Evolutionary conservation across 2,797 vertebrate genomes (phyloP), one percentile per base, ranked within the genome.

Genomic region (Aeoliscus strigatus): DNA sequence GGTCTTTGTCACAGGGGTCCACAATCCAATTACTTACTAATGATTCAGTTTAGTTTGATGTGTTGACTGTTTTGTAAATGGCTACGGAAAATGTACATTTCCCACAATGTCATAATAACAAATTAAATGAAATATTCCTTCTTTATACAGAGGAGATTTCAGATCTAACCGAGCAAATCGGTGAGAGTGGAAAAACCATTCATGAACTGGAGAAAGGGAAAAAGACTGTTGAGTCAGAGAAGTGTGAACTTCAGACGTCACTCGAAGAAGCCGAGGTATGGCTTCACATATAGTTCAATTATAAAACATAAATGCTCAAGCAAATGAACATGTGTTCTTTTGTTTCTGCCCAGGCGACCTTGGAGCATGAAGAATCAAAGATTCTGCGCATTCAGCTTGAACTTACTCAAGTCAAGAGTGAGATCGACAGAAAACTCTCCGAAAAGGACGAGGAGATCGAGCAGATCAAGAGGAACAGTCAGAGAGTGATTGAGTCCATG

Each of bases 361-460:
- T 93, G 68, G 91, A 93, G 58, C 89, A 93, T 0, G 91, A 94
- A 53, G 92, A 94, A 50, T 89, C 89, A 27, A 94, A 94, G 82
- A 90, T 93, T 54, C 71, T 94, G 18, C 81, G 82, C 15, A 76
- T 91, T 33, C 91, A 94, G 40, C 81, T 96, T 56, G 93, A 94
- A 63, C 71, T 94, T 39, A 93, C 82, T 69, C 92, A 94, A 58
- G 55, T 92, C 14, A 95, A 93, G 58, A 83, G 88, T 40, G 91
- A 93, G 47, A 62, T 93, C 28, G 92, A 94, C 54, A 88, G 86
- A 66, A 93, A 88, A 66, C 66, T 87, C 26, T 79, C 87, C 5
- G 92, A 94, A 72, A 95, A 94, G 64, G 91, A 93, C 16, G 90
- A 94, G 52, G 92, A 94, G 78, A 90, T 91, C 1, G 89, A 94